Conservation (phyloP, 37 sponge, comb jelly and placozoan species). For the Halisarca cf. caerulea region DNA sequence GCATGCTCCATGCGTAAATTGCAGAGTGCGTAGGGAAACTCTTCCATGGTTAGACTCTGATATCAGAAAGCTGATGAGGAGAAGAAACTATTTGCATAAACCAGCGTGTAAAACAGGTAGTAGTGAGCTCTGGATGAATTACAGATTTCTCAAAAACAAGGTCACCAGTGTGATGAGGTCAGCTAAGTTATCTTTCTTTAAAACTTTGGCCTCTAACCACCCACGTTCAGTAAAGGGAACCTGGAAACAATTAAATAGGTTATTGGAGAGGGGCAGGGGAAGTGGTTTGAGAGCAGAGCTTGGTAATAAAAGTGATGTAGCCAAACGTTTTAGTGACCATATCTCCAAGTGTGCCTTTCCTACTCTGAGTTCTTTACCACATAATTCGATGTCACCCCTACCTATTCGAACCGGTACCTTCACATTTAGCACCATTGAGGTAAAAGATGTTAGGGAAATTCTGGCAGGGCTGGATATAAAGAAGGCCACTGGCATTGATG, state of each 20-base stretch:
- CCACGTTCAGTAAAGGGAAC: not conserved
- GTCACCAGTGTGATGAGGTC: not conserved
- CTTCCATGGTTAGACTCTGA: not conserved
- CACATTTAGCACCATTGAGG: too few relatives aligned
- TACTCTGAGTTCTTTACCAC: too few relatives aligned
- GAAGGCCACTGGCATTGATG: too few relatives aligned
- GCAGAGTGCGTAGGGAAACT: not conserved
- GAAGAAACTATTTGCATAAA: not conserved
- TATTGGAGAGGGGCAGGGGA: not conserved
- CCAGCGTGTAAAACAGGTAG: not conserved
- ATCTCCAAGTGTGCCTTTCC: too few relatives aligned
- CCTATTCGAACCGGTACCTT: too few relatives aligned
- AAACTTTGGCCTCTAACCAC: not conserved
- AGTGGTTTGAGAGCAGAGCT: not conserved
- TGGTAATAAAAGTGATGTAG: not conserved
- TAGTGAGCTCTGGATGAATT: not conserved
- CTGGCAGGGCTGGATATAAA: too few relatives aligned
- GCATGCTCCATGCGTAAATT: not conserved
- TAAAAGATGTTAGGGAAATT: too few relatives aligned
- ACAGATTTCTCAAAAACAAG: not conserved
- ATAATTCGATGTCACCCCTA: too few relatives aligned
- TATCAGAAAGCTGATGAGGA: conserved; percentile 2
- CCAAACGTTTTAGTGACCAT: not conserved
- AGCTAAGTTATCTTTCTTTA: not conserved
- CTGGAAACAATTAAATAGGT: not conserved